Evolutionary conservation across 2,888 invertebrate species (phyloP).

Genomic region (Mimachlamys varia): DNA sequence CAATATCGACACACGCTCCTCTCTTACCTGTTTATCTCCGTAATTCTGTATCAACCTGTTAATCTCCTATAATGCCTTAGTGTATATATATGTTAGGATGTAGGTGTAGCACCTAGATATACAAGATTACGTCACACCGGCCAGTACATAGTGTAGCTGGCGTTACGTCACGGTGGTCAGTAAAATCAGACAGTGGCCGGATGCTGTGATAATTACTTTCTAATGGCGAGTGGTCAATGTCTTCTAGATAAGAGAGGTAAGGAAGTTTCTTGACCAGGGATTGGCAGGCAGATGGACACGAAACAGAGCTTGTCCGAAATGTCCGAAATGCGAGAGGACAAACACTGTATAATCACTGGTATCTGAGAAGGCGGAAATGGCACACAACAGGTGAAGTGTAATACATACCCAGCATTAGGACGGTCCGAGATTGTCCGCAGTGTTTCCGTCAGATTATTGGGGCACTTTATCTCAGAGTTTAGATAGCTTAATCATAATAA

Average conservation of each 20-base stretch:
- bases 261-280: not conserved
- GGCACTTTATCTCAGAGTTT: not conserved
- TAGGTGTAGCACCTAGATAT: not conserved
- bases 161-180: not conserved
- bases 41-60: conserved; percentile 18
- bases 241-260: not conserved
- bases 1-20: not conserved
- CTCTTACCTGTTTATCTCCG: not conserved
- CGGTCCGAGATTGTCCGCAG: not conserved
- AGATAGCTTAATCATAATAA: not conserved
- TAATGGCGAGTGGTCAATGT: conserved; percentile 22
- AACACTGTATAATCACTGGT: not conserved
- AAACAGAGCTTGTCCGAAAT: not conserved
- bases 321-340: not conserved
- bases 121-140: conserved; percentile 4
- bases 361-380: not conserved
- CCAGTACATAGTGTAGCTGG: not conserved
- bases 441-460: not conserved
- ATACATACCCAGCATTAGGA: not conserved
- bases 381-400: not conserved
- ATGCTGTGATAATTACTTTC: not conserved
- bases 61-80: not conserved
- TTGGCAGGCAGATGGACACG: conserved; percentile 3
- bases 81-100: not conserved
- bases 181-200: not conserved